Evolutionary conservation across 1,140 invertebrate genomes (phyloP).

Genomic region (Pollicipes pollicipes): DNA sequence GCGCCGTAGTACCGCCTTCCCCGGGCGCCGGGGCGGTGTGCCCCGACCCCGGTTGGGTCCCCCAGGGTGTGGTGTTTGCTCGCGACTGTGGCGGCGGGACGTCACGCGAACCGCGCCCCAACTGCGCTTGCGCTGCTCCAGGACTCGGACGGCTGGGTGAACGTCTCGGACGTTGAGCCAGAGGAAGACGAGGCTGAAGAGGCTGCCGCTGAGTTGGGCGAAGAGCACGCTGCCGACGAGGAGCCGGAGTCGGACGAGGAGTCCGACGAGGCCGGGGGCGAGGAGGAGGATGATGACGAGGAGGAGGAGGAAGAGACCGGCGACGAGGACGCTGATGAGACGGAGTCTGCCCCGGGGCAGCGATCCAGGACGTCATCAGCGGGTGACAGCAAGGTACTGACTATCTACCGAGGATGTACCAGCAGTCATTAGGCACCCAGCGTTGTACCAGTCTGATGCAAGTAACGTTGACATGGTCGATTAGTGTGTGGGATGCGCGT

Average conservation of each 20-base stretch:
- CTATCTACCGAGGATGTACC: too few relatives aligned
- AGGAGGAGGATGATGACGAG: slow-evolving; percentile 48
- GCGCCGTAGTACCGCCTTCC: too few relatives aligned
- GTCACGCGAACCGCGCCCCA: too few relatives aligned
- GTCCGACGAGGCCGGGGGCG: slow-evolving; percentile 48
- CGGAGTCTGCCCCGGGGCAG: slow-evolving; percentile 24
- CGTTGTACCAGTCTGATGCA: too few relatives aligned
- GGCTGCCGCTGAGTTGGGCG: slow-evolving; percentile 14
- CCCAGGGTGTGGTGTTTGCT: too few relatives aligned
- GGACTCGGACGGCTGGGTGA: slow-evolving; percentile 10
- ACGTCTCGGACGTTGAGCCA: slow-evolving; percentile 16
- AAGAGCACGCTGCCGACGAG: background rate
- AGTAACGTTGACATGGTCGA: too few relatives aligned
- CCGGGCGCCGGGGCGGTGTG: too few relatives aligned
- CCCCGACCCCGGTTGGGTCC: too few relatives aligned
- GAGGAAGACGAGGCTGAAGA: slow-evolving; percentile 25
- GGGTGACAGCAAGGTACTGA: slow-evolving; percentile 22
- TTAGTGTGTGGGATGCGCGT: too few relatives aligned
- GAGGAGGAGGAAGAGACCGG: slow-evolving; percentile 29
- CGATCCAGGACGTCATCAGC: slow-evolving; percentile 16
- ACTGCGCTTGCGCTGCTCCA: background rate
- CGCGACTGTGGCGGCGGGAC: too few relatives aligned
- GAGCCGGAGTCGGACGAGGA: background rate
- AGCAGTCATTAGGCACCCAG: too few relatives aligned
- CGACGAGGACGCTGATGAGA: slow-evolving; percentile 18